Percentiles rank a stretch among this genome's conserved stretches.
Conservation (phyloP, 2,888 invertebrate genomes). For the Halocaridina rubra region DNA sequence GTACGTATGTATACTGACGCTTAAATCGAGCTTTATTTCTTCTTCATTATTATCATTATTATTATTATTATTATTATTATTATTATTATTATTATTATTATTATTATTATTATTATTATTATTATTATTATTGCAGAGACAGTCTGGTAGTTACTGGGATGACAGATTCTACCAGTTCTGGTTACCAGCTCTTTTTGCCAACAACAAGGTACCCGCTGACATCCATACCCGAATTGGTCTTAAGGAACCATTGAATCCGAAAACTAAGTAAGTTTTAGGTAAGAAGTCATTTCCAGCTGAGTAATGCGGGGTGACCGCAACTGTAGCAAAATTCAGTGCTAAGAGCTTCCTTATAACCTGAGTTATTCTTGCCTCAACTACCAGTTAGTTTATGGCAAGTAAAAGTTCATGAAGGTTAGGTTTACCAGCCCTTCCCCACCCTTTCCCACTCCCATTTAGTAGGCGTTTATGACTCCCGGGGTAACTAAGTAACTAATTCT, state of each 20-base stretch:
- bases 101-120: neutral
- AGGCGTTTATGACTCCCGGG: no score
- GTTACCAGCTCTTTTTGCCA: neutral
- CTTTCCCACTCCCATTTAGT: no score
- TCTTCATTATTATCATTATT: neutral
- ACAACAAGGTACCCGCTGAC: neutral
- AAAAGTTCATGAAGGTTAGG: no score
- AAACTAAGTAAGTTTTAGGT: neutral
- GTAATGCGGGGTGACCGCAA: neutral
- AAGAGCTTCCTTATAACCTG: no score
- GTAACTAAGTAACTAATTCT: no score
- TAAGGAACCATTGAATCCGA: neutral
- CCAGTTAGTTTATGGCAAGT: no score
- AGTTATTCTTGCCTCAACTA: no score
- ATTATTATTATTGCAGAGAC: neutral
- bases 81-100: neutral
- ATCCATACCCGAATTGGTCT: neutral
- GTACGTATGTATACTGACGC: no score
- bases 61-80: neutral
- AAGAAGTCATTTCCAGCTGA: neutral
- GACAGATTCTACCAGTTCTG: neutral
- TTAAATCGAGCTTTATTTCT: no score
- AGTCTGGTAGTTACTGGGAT: neutral
- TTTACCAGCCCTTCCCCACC: no score
- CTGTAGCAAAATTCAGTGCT: no score